phyloP scores from a whole-genome alignment of 2,888 invertebrate species.

The Aspidiotus rigidus region DNA sequence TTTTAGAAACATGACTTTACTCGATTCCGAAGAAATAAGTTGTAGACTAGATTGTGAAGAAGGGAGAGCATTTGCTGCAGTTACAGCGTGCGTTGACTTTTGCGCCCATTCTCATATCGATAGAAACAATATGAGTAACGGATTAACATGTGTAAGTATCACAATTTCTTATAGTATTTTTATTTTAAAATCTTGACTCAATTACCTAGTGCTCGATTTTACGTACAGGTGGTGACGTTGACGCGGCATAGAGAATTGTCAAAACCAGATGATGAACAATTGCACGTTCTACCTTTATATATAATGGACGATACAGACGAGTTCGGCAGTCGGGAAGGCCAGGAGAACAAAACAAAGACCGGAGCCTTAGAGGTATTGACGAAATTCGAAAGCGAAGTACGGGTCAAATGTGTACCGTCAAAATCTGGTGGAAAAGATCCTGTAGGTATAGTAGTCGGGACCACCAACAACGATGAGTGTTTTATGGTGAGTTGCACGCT shows the following conservation, averaged over 20 bases:
- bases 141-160: constrained; percentile 72
- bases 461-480: constrained; percentile 72
- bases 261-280: constrained; percentile 79
- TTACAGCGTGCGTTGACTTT: constrained; percentile 92
- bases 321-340: constrained; percentile 71
- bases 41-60: constrained; percentile 79
- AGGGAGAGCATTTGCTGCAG: constrained; percentile 87
- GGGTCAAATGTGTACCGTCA: constrained; percentile 73
- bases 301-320: constrained; percentile 85
- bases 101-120: constrained; percentile 94
- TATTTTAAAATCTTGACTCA: not conserved
- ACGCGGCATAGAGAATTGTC: constrained; percentile 62
- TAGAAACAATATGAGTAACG: constrained; percentile 93
- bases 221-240: constrained; percentile 64
- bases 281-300: constrained; percentile 86
- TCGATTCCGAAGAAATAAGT: constrained; percentile 76
- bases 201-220: not conserved
- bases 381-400: constrained; percentile 81
- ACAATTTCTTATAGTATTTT: not conserved
- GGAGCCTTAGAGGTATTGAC: constrained; percentile 73
- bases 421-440: constrained; percentile 70
- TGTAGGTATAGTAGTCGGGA: constrained; percentile 68
- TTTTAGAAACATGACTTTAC: constrained; percentile 79
- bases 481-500: constrained; percentile 50
- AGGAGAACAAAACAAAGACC: constrained; percentile 67